Evolutionary conservation across 2,113 vertebrate species (phyloP).

Genomic region (Aleadryas rufinucha): DNA sequence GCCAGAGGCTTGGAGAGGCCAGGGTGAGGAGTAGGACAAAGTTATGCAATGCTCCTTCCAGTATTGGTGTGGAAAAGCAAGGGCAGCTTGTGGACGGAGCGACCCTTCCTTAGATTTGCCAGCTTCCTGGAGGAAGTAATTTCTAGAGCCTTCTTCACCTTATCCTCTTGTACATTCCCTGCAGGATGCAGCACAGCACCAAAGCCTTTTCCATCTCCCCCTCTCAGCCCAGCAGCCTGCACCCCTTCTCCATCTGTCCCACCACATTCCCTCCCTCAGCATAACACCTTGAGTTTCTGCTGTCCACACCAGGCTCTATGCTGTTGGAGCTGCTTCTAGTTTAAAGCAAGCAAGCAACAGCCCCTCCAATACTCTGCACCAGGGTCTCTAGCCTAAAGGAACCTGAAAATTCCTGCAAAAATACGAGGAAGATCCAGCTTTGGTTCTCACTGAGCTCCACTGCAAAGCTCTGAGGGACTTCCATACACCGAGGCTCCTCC

Average conservation of each 20-base stretch:
- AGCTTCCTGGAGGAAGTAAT: background rate
- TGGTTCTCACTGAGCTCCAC: background rate
- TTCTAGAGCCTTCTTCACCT: background rate
- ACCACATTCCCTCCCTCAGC: background rate
- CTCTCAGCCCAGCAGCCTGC: background rate
- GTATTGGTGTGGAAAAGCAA: background rate
- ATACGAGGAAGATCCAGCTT: background rate
- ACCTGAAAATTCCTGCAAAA: background rate
- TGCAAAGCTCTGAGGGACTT: background rate
- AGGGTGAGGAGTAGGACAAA: background rate
- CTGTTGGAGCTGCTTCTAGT: background rate
- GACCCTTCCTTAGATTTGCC: background rate
- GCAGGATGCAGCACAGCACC: background rate
- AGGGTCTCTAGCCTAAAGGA: background rate
- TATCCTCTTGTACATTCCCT: background rate
- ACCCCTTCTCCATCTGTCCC: background rate
- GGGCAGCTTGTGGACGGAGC: fast-evolving
- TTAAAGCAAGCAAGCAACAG: background rate
- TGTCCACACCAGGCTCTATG: background rate
- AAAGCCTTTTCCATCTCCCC: background rate
- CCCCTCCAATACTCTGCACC: fast-evolving
- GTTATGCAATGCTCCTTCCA: background rate
- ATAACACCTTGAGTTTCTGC: background rate
- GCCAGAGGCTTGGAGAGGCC: background rate
- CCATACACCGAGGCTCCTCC: fast-evolving